Evolutionary conservation across 1,140 invertebrate species (phyloP), one percentile per base, ranked within the genome.

Genomic region (Zaprionus camerounensis): DNA sequence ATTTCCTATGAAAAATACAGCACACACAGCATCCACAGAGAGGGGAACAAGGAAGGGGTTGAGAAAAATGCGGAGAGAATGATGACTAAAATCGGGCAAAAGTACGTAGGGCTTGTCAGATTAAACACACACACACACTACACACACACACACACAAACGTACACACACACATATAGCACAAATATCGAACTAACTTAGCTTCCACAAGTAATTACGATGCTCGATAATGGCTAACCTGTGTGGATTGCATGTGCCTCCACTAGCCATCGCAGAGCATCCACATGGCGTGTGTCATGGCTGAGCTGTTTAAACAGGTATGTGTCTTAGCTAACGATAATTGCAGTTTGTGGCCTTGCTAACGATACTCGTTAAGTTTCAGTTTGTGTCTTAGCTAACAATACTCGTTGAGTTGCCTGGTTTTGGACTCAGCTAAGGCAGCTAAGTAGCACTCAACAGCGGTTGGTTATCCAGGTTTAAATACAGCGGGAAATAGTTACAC

Each of bases 1-100:
- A 86, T 86, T 82, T 86, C 70, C 73, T 55, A 78, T 73, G 83
- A 87, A 87, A 87, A 34, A 34, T 0, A 70, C 56, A 53, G 26
- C 31, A 28, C 53, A 64, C 61, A 38, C 55, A 72, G 65, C 65
- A 67, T 67, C 65, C 65, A 67, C 26, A 66, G 24, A 53, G n/a
- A 66, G 24, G 64, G n/a, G 34, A 56, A 38, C n/a, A 31, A 34
- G 31, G 31, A 66, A 24, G 38, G 34, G n/a, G 36, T 46, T 12
- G 24, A n/a, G 41, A 46, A 51, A 34, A 41, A 12, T 41, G 34
- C 13, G 13, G 11, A n/a, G 31, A 20, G 13, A 12, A 22, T 2
- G 11, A n/a, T 26, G 13, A 24, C 22, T 26, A 13, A 56, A 56
- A 51, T 24, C 46, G 46, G 20, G 46, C 46, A 51, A 13, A 51